Conservation (phyloP, 1,140 invertebrate species). For the Cydia strobilella region DNA sequence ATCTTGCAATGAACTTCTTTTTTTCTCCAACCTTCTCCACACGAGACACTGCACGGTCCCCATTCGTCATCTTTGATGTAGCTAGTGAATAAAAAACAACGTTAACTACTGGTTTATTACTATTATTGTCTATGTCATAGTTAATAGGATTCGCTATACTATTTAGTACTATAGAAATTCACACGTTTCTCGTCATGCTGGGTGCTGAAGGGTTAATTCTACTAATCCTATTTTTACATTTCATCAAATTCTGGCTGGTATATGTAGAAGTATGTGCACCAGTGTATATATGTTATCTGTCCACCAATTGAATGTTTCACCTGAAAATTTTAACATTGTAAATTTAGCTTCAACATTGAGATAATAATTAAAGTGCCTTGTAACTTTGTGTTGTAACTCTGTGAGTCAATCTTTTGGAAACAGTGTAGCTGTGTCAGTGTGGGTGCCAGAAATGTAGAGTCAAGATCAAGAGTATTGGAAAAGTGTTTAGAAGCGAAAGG, state of each 20-base stretch:
- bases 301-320: constrained; percentile 51
- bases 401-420: constrained; percentile 47
- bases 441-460: constrained; percentile 60
- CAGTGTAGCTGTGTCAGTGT: constrained; percentile 58
- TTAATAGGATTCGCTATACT: constrained; percentile 36
- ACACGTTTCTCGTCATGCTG: constrained; percentile 61
- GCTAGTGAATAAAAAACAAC: constrained; percentile 55
- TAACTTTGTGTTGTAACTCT: constrained; percentile 37
- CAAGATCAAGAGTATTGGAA: constrained; percentile 53
- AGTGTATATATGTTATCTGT: constrained; percentile 61
- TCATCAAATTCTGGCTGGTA: constrained; percentile 69
- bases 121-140: not conserved
- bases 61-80: constrained; percentile 86
- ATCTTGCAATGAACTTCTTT: constrained; percentile 95
- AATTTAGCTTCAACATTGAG: constrained; percentile 30
- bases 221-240: constrained; percentile 51
- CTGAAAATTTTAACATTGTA: constrained; percentile 47
- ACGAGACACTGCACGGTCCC: constrained; percentile 93
- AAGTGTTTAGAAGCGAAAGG: constrained; percentile 67
- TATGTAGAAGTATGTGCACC: constrained; percentile 79
- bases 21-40: constrained; percentile 91
- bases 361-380: constrained; percentile 31
- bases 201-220: constrained; percentile 58
- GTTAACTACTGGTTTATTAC: constrained; percentile 26
- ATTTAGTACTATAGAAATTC: constrained; percentile 50